Evolutionary conservation across 2,113 vertebrate species (phyloP), one percentile per base, ranked within the genome.

Genomic region (Leptocoma aspasia): DNA sequence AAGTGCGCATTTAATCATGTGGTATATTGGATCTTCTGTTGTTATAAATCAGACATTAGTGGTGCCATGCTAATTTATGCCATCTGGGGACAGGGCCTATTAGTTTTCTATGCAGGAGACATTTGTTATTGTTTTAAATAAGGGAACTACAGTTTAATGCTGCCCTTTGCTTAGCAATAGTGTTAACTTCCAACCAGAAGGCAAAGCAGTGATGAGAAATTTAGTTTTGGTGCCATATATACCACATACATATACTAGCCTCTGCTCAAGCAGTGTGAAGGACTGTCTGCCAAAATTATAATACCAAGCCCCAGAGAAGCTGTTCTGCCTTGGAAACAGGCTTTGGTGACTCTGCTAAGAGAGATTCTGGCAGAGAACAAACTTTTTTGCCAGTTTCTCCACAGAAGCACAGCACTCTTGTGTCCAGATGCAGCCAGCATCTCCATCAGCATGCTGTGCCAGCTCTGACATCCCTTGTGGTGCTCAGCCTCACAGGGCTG

Each of bases 1-100:
- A 92, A 97, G 92, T 90, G 86, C 90, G 86, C 82, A 65, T 82
- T 96, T 97, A 96, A 92, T 96, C 88, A 96, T 95, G 95, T 64
- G 77, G 57, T 93, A 45, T 83, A 89, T 90, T 90, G 88, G 90
- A 80, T 95, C 90, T 88, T 95, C 76, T 20, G 82, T 95, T 92
- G 88, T 93, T 94, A 83, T 95, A 94, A 96, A 96, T 95, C 94
- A 97, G 90, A 89, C 90, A 68, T 96, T 81, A 96, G 88, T 57
- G 64, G 52, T 94, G 82, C 90, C 71, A 71, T 39, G 76, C 85
- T 94, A 96, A 94, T 96, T 96, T 94, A 93, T 45, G 2, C 90
- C 93, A 96, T 93, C 93, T 96, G 96, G 92, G 94, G 76, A 95
- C 90, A 88, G 82, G 71, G 44, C 82, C 92, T 92, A 71, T 96